Evolutionary conservation across 2,113 vertebrate genomes (phyloP), one percentile per base, ranked within the genome.

Genomic region (Maccullochella peelii): DNA sequence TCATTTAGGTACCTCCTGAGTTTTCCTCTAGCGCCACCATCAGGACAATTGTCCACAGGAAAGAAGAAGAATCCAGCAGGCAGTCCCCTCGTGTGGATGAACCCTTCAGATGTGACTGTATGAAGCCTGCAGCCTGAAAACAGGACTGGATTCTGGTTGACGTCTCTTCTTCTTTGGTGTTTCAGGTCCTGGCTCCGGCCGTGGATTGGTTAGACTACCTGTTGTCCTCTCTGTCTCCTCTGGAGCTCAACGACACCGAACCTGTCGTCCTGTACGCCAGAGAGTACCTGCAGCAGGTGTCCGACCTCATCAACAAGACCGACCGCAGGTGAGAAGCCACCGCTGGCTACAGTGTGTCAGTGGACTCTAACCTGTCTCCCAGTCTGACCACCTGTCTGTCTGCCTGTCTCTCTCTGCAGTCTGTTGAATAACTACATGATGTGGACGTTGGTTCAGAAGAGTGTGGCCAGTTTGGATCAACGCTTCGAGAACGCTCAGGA

Each of bases 391-490:
- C 8, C 36, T 66, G 52, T 36, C 61, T 50, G 5, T 27, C 9
- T 76, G 7, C 27, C 20, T 71, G 9, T 77, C 40, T 75, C 50
- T 70, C 55, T 38, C 59, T 52, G 1, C 84, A 99, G 98, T 42
- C 11, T 98, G 85, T 86, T 99, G 79, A 99, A 99, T 92, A 99
- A 98, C 94, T 99, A 99, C 93, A 95, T 99, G 95, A 97, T 99
- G 77, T 99, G 98, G 98, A 99, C 97, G 54, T 89, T 99, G 94
- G 97, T 98, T 21, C 97, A 98, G 94, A 99, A 99, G 92, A 97
- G 96, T 0, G 97, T 96, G 1, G 95, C 96, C 11, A 99, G 97
- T 88, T 90, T 99, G 71, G 98, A 99, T 84, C 97, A 96, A 63
- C 97, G 98, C 82, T 99, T 99, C 0, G 98, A 99, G 87, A 96